Conservation (phyloP, 2,797 vertebrate species). For the Psittacula echo region DNA sequence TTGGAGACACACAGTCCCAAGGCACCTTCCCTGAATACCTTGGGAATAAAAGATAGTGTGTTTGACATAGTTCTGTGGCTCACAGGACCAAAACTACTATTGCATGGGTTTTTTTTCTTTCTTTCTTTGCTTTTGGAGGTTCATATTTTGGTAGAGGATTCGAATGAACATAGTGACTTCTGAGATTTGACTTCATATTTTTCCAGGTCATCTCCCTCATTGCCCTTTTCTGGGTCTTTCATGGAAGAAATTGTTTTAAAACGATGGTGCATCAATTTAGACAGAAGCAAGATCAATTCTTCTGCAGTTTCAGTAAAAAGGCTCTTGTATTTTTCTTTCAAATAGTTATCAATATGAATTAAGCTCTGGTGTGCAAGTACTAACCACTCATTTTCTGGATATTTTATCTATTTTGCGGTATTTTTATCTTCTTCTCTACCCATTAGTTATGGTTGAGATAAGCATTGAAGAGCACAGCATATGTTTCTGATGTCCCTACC, state of each 20-base stretch:
- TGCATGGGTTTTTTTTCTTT: not conserved
- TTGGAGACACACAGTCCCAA: not conserved
- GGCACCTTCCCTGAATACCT: not conserved
- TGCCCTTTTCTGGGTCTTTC: conserved; percentile 32
- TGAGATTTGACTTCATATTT: conserved; percentile 20
- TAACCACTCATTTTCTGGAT: not conserved
- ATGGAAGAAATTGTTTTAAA: conserved; percentile 12
- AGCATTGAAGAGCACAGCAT: not conserved
- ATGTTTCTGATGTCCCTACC: not conserved
- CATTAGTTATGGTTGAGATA: not conserved
- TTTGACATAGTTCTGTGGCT: not conserved
- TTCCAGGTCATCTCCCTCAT: conserved; percentile 15
- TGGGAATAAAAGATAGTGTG: not conserved
- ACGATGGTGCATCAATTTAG: conserved; percentile 23
- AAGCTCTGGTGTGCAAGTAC: not conserved
- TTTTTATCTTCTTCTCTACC: not conserved
- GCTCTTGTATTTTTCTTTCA: conserved; percentile 10
- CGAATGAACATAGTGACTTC: not conserved
- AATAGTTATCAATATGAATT: not conserved
- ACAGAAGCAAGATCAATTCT: conserved; percentile 18
- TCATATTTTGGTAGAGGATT: not conserved
- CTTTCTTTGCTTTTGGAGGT: not conserved
- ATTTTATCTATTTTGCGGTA: not conserved
- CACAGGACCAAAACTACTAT: not conserved
- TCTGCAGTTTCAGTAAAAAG: not conserved